A percentile compares a stretch with the other conserved stretches of the same genome.
These are phyloP conservation scores for Saimiri boliviensis DNA, from an alignment of 2,113 vertebrate species.

Conservation along the genomic window DNA sequence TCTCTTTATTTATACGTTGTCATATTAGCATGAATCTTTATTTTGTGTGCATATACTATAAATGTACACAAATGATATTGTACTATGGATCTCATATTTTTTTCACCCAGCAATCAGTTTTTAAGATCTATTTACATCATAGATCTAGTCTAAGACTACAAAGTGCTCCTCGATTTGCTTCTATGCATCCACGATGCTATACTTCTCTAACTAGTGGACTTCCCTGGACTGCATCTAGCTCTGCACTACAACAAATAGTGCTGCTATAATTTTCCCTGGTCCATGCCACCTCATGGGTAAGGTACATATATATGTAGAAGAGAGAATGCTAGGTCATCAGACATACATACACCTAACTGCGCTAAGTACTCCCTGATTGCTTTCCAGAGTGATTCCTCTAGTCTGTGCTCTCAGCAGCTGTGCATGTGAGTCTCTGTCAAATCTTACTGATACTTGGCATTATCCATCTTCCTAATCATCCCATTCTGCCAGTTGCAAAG, in stretches of 20 bases:
- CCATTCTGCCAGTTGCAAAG: not conserved
- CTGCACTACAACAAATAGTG: not conserved
- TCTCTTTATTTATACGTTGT: not conserved
- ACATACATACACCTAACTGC: not conserved
- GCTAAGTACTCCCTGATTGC: not conserved
- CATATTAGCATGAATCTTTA: not conserved
- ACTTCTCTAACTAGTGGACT: not conserved
- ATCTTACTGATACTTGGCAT: not conserved
- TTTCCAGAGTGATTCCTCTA: not conserved
- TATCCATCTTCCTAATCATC: not conserved
- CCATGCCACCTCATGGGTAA: not conserved
- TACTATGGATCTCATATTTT: not conserved
- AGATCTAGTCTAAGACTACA: not conserved
- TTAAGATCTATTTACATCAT: not conserved
- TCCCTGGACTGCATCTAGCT: not conserved
- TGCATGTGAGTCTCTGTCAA: not conserved
- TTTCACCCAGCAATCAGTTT: not conserved
- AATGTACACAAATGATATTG: not conserved
- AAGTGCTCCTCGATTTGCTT: not conserved
- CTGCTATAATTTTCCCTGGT: not conserved
- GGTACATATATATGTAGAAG: not conserved
- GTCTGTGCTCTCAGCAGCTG: not conserved
- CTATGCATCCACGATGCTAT: not conserved
- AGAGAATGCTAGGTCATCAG: too few species aligned
- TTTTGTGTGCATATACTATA: not conserved